phyloP scores from a whole-genome alignment of 2,113 vertebrate genomes.

The Donacobius atricapilla region DNA sequence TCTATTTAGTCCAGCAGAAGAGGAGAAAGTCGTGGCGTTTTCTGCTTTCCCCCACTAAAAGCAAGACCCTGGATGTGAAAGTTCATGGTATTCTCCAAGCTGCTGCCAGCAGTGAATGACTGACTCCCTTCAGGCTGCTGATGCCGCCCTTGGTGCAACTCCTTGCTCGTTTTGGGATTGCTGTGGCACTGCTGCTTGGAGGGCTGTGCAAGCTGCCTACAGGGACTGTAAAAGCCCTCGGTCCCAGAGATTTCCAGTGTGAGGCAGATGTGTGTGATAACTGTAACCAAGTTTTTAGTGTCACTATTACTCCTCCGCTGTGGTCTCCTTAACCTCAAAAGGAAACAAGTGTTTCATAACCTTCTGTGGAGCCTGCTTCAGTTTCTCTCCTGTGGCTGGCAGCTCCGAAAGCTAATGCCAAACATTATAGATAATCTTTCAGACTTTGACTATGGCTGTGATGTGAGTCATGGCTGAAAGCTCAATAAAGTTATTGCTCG shows the following conservation, averaged over 20 bases:
- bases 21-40: background rate
- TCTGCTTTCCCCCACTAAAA: background rate
- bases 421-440: background rate
- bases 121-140: background rate
- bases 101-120: background rate
- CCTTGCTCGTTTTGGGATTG: rapidly evolving
- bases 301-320: background rate
- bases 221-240: background rate
- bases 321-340: slow-evolving; percentile 27
- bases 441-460: background rate
- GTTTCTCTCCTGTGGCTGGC: background rate
- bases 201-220: background rate
- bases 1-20: background rate
- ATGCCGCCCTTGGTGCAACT: background rate
- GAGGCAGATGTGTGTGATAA: background rate
- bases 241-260: rapidly evolving
- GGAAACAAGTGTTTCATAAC: slow-evolving; percentile 20
- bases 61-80: background rate
- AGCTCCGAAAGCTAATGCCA: background rate
- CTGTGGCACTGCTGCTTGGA: background rate
- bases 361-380: background rate
- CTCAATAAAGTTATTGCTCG: background rate
- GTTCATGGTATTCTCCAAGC: background rate
- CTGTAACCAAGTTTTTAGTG: background rate
- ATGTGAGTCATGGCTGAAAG: background rate